phyloP scores from a whole-genome alignment of 2,113 vertebrate species.

The Crypturellus undulatus region DNA sequence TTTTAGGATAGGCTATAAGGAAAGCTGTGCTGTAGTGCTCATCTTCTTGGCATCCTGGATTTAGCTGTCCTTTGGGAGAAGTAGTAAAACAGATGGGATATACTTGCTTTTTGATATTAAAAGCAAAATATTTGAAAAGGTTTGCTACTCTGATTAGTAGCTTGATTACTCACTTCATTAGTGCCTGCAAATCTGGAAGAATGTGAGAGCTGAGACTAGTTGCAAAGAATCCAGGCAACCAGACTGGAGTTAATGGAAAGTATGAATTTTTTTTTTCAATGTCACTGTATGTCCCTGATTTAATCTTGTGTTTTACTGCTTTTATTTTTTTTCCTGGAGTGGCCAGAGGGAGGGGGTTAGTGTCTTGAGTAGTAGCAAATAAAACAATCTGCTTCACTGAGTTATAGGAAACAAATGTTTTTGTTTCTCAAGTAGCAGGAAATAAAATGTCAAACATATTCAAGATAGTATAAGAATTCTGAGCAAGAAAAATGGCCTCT shows the following conservation, averaged over 20 bases:
- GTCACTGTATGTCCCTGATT: background rate
- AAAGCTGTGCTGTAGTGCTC: background rate
- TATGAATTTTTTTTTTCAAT: background rate
- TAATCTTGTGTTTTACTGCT: background rate
- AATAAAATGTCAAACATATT: background rate
- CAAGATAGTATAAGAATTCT: background rate
- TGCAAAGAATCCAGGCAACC: background rate
- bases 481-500: background rate
- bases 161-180: background rate
- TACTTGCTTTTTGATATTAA: background rate
- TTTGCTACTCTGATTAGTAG: background rate
- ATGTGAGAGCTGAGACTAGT: background rate
- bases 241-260: background rate
- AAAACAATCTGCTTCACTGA: background rate
- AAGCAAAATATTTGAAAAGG: background rate
- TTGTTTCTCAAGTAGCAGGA: background rate
- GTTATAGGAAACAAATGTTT: background rate
- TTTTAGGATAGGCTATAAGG: background rate
- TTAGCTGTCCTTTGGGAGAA: background rate
- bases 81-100: background rate
- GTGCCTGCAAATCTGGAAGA: background rate
- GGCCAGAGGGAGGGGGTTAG: too few species aligned
- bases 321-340: background rate
- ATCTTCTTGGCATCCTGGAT: background rate
- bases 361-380: too few species aligned